phyloP scores from a whole-genome alignment of 2,113 vertebrate species.

The Podarcis cretensis region DNA sequence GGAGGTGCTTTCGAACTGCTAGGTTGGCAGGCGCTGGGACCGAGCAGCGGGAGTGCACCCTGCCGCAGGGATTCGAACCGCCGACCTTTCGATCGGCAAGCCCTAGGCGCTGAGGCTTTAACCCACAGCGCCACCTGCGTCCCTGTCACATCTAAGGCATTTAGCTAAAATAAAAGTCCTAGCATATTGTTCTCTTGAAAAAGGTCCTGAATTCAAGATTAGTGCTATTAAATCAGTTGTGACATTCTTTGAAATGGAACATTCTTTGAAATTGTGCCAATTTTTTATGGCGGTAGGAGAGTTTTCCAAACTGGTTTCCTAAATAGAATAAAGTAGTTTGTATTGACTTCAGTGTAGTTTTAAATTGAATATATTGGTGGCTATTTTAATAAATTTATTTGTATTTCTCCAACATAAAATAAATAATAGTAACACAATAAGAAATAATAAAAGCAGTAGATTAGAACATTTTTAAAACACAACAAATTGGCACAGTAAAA shows the following conservation, averaged over 20 bases:
- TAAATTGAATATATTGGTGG: neutral
- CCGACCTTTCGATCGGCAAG: too few relatives aligned
- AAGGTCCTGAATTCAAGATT: neutral
- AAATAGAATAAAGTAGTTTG: neutral
- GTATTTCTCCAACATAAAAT: neutral
- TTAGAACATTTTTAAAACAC: neutral
- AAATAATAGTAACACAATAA: neutral
- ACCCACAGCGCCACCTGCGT: too few relatives aligned
- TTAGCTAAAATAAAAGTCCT: neutral
- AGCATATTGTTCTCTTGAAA: neutral
- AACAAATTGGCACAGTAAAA: neutral
- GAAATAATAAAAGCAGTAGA: neutral
- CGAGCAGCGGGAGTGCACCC: too few relatives aligned
- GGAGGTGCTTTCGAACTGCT: too few relatives aligned
- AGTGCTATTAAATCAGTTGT: neutral
- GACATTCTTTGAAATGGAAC: neutral
- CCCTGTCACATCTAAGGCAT: too few relatives aligned
- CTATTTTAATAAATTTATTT: neutral
- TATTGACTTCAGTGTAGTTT: neutral
- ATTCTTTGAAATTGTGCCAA: neutral
- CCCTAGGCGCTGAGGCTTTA: too few relatives aligned
- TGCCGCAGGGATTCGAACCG: too few relatives aligned
- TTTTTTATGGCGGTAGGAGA: neutral
- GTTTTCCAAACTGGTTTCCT: neutral
- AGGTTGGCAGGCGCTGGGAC: too few relatives aligned